phyloP scores from a whole-genome alignment of 2,797 vertebrate species.

The Chloroceryle inda region DNA sequence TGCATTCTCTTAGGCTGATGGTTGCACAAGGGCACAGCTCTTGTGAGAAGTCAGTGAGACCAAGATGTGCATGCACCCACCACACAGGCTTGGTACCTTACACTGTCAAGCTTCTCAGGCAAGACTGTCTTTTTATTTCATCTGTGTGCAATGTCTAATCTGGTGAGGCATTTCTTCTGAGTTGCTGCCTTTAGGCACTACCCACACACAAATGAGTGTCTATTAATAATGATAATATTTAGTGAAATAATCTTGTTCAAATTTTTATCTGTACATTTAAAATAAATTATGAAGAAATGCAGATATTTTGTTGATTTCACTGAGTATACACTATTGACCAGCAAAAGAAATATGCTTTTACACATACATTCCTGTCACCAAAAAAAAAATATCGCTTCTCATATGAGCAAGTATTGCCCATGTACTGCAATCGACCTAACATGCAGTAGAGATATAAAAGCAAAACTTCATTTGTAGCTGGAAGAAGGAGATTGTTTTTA shows the following conservation, averaged over 20 bases:
- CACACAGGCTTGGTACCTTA: not conserved
- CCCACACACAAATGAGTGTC: slow-evolving; percentile 29
- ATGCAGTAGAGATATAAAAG: not conserved
- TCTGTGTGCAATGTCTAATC: not conserved
- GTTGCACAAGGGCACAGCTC: not conserved
- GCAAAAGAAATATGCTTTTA: not conserved
- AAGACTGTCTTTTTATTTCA: not conserved
- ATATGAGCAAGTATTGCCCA: not conserved
- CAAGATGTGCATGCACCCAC: fast-evolving
- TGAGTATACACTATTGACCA: not conserved
- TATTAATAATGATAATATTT: slow-evolving; percentile 61
- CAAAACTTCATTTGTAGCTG: not conserved
- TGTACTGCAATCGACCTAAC: not conserved
- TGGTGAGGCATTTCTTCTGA: slow-evolving; percentile 21
- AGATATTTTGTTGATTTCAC: not conserved
- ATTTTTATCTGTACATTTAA: not conserved
- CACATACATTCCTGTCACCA: not conserved
- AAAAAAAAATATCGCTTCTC: not conserved
- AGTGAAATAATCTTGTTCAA: slow-evolving; percentile 10
- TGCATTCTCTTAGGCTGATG: not conserved
- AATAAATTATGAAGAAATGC: not conserved
- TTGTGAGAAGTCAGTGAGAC: not conserved
- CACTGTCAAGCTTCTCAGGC: not conserved
- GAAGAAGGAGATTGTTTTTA: slow-evolving; percentile 1
- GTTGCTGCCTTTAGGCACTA: slow-evolving; percentile 22